Percentiles rank a stretch among this genome's conserved stretches.
phyloP scores from a whole-genome alignment of 2,888 invertebrate genomes.

The Campoplex capitator region DNA sequence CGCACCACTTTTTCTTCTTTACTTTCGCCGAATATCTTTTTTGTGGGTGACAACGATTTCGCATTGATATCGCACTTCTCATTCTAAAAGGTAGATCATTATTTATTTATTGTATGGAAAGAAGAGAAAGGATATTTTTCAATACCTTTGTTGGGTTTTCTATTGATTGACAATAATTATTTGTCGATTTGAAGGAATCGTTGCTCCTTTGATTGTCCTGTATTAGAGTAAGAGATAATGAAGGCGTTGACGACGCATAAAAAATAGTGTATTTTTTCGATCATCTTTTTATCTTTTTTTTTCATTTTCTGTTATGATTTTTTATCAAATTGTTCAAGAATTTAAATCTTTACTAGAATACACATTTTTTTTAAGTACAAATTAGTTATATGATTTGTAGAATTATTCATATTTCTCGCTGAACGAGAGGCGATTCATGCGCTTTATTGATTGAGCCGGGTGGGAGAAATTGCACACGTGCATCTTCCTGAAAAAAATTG shows the following conservation, averaged over 20 bases:
- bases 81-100: background rate
- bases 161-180: background rate
- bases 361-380: too few relatives aligned
- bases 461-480: too few relatives aligned
- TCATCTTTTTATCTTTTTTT: too few relatives aligned
- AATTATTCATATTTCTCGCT: too few relatives aligned
- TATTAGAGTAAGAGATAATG: background rate
- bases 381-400: too few relatives aligned
- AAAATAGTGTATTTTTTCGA: too few relatives aligned
- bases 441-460: too few relatives aligned
- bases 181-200: background rate
- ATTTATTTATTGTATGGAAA: background rate
- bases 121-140: background rate
- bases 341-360: too few relatives aligned
- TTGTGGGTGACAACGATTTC: constrained; percentile 18
- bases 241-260: background rate
- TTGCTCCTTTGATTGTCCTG: background rate
- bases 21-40: constrained; percentile 2
- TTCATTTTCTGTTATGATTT: too few relatives aligned
- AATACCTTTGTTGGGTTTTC: background rate
- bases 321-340: too few relatives aligned
- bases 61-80: constrained; percentile 11
- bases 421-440: too few relatives aligned
- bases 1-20: constrained; percentile 29
- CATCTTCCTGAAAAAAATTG: too few relatives aligned